Evolutionary conservation across 2,888 invertebrate genomes (phyloP).

Genomic region (Mystacides longicornis): DNA sequence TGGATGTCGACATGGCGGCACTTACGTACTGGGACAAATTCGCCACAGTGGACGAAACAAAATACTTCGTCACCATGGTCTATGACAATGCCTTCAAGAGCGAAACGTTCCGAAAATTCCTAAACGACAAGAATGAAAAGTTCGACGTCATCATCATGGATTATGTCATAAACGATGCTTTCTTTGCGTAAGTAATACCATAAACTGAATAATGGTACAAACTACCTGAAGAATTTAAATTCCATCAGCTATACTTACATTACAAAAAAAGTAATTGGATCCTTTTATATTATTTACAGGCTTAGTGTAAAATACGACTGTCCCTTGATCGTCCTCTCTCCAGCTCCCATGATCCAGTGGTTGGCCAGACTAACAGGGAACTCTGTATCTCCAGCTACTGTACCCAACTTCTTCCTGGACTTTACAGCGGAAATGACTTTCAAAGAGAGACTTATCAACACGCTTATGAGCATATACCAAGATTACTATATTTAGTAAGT

Average conservation of each 20-base stretch:
- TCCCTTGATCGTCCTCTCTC: conserved; percentile 15
- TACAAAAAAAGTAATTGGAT: no score
- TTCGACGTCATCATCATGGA: background rate
- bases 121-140: background rate
- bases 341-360: conserved; percentile 12
- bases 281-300: conserved; percentile 13
- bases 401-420: conserved; percentile 12
- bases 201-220: no score
- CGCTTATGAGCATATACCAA: conserved; percentile 4
- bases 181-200: conserved; percentile 1
- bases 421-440: conserved; percentile 13
- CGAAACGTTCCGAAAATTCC: background rate
- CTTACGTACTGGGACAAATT: background rate
- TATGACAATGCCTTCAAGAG: background rate
- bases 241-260: no score
- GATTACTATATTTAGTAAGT: no score
- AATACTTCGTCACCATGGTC: background rate
- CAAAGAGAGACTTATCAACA: conserved; percentile 11
- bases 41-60: background rate
- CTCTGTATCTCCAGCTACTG: conserved; percentile 11
- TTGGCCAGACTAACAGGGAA: conserved; percentile 15
- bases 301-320: conserved; percentile 17
- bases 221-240: no score
- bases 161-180: background rate
- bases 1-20: background rate